A percentile compares a stretch with the other conserved stretches of the same genome.
Evolutionary conservation across 2,113 vertebrate species (phyloP).

Genomic region (Recurvirostra avosetta): DNA sequence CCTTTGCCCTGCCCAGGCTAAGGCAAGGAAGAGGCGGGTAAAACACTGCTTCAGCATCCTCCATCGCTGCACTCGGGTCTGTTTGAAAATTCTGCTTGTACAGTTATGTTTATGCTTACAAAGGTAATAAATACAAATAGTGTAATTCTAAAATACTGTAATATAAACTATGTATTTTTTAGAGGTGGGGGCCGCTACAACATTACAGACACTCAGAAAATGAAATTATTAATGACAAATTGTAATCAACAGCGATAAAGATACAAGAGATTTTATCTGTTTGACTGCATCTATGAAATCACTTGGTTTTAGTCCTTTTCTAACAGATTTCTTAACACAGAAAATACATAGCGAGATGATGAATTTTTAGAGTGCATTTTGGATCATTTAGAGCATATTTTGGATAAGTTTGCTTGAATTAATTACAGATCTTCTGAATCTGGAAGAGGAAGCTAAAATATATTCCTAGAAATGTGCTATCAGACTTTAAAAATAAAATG

Average conservation of each 20-base stretch:
- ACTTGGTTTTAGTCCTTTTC: slow-evolving; percentile 24
- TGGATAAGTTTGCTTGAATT: background rate
- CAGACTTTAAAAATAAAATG: slow-evolving; percentile 27
- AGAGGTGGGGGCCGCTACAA: background rate
- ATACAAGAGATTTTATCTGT: background rate
- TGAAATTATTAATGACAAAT: background rate
- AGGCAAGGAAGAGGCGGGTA: background rate
- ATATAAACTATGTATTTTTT: background rate
- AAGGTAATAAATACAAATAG: background rate
- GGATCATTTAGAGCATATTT: background rate
- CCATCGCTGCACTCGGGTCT: background rate
- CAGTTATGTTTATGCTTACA: background rate
- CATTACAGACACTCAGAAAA: background rate
- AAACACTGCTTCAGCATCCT: background rate
- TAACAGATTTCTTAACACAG: background rate
- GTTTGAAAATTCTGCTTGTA: background rate
- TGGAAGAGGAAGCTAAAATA: background rate
- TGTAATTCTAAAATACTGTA: background rate
- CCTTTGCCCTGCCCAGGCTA: background rate
- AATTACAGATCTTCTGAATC: background rate
- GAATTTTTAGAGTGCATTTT: background rate
- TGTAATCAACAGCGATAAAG: background rate
- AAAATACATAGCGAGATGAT: background rate
- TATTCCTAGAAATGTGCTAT: slow-evolving; percentile 4
- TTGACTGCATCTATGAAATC: background rate